phyloP scores from a whole-genome alignment of 2,888 invertebrate genomes.

The Choreutis nemorana region DNA sequence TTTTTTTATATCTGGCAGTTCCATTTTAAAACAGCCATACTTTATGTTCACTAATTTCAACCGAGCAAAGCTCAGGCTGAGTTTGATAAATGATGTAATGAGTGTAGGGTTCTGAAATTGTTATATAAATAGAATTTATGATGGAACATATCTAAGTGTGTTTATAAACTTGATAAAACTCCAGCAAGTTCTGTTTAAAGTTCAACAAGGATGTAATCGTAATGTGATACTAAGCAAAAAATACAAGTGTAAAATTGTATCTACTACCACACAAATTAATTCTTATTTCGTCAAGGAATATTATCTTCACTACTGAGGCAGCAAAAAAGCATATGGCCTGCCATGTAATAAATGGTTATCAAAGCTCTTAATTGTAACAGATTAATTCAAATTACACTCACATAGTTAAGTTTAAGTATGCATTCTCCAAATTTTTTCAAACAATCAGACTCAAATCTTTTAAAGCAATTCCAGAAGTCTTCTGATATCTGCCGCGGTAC shows the following conservation, averaged over 20 bases:
- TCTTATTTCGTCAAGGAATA: too few relatives aligned
- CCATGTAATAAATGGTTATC: not conserved
- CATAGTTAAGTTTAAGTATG: conserved; percentile 34
- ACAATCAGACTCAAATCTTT: conserved; percentile 34
- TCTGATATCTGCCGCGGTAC: conserved; percentile 42
- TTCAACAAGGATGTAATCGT: too few relatives aligned
- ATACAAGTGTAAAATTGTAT: too few relatives aligned
- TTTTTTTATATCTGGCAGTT: conserved; percentile 11
- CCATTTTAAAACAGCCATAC: conserved; percentile 38
- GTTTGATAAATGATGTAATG: conserved; percentile 28
- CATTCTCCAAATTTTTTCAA: conserved; percentile 38
- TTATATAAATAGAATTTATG: too few relatives aligned
- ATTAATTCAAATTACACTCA: conserved; percentile 22
- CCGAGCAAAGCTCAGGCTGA: conserved; percentile 35
- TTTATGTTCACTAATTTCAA: conserved; percentile 46
- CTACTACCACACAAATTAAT: too few relatives aligned
- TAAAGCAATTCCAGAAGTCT: conserved; percentile 39
- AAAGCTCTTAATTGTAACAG: not conserved
- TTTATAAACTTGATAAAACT: too few relatives aligned
- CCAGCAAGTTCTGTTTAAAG: too few relatives aligned
- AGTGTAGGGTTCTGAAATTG: conserved; percentile 42
- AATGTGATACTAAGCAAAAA: too few relatives aligned
- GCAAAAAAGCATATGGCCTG: too few relatives aligned
- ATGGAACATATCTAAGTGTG: too few relatives aligned
- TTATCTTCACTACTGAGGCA: too few relatives aligned